phyloP scores from a whole-genome alignment of 2,113 vertebrate genomes.

The Amblyopsis rosae region DNA sequence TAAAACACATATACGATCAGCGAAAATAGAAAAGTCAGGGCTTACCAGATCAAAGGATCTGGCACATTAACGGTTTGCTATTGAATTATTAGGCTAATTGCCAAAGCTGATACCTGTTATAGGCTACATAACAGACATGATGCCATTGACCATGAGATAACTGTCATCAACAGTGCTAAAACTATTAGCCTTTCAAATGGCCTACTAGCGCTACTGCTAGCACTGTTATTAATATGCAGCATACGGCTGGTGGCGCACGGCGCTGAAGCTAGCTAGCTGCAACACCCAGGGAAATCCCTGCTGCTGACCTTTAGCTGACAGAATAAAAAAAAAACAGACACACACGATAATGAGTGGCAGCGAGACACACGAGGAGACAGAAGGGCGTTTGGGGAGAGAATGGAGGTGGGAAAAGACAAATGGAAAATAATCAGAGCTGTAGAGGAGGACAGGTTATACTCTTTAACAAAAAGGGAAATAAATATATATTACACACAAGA shows the following conservation, averaged over 20 bases:
- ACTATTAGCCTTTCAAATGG: constrained; percentile 44
- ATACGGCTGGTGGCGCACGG: constrained; percentile 65
- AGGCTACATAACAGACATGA: constrained; percentile 35
- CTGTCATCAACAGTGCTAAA: constrained; percentile 40
- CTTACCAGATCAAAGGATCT: no score
- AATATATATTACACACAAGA: not conserved
- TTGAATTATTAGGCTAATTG: not conserved
- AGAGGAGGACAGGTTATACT: not conserved
- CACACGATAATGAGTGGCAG: constrained; percentile 61
- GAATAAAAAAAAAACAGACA: constrained; percentile 74
- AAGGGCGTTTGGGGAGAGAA: constrained; percentile 3
- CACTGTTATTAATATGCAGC: constrained; percentile 65
- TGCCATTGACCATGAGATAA: constrained; percentile 29
- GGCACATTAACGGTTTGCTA: no score
- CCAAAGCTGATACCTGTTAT: constrained; percentile 41
- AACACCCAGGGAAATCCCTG: constrained; percentile 73
- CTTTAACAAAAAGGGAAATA: not conserved
- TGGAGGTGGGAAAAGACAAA: constrained; percentile 18
- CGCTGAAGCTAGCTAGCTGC: constrained; percentile 67
- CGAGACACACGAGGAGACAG: not conserved
- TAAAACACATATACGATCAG: no score
- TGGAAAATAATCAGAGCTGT: constrained; percentile 25
- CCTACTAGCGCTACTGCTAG: constrained; percentile 48
- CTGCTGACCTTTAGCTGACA: constrained; percentile 75
- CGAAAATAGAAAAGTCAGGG: no score